Evolutionary conservation across 2,797 vertebrate genomes (phyloP).

Genomic region (Propithecus perrieri): DNA sequence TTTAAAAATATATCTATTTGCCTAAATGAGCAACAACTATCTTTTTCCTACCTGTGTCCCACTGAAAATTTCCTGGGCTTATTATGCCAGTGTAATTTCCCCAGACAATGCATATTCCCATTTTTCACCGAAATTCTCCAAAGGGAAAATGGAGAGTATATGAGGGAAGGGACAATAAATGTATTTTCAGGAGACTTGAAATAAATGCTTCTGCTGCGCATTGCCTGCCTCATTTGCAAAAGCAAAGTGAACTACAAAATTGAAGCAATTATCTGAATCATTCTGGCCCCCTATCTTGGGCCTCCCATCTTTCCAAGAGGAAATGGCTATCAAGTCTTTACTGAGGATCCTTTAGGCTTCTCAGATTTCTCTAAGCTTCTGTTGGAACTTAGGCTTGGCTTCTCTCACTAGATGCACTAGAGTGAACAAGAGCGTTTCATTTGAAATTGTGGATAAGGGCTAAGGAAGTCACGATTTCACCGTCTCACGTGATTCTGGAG

Average conservation of each 20-base stretch:
- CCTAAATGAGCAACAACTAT: constrained; percentile 63
- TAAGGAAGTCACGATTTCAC: neutral
- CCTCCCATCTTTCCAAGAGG: neutral
- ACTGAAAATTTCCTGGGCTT: constrained; percentile 57
- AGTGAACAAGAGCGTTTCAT: neutral
- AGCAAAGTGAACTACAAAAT: constrained; percentile 59
- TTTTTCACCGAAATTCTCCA: constrained; percentile 49
- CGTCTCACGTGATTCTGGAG: neutral
- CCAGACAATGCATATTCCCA: constrained; percentile 43
- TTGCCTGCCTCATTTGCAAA: constrained; percentile 56
- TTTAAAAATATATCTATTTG: constrained; percentile 37
- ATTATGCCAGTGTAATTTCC: constrained; percentile 62
- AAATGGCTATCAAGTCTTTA: neutral
- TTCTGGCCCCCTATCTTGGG: neutral
- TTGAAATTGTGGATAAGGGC: neutral
- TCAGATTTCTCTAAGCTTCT: neutral
- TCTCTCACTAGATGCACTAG: neutral
- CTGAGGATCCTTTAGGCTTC: neutral
- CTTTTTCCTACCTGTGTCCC: constrained; percentile 56
- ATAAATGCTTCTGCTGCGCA: constrained; percentile 53
- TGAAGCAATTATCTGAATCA: constrained; percentile 41
- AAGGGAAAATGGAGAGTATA: constrained; percentile 42
- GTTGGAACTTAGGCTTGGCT: neutral
- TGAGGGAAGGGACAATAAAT: constrained; percentile 34
- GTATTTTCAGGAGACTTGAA: constrained; percentile 51